Percentiles rank a stretch among this genome's conserved stretches.
Evolutionary conservation across 2,113 vertebrate genomes (phyloP).

Genomic region (Petrocephalus microphthalmus): DNA sequence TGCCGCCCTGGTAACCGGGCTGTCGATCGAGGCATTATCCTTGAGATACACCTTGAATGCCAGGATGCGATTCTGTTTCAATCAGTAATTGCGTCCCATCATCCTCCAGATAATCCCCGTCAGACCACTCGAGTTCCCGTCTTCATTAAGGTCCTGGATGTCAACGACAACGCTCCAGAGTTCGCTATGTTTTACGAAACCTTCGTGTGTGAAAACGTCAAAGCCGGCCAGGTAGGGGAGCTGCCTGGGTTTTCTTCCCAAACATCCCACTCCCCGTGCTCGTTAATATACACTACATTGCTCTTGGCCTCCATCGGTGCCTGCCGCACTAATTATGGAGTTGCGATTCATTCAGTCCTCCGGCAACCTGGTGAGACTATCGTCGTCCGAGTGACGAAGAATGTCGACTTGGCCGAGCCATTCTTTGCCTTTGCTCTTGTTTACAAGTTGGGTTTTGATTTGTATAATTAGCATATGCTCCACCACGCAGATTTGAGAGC

Average conservation of each 20-base stretch:
- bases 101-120: slow-evolving; percentile 74
- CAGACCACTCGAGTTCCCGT: slow-evolving; percentile 82
- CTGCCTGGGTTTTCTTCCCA: not conserved
- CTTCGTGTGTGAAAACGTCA: slow-evolving; percentile 94
- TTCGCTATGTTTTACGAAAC: slow-evolving; percentile 94
- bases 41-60: not conserved
- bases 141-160: slow-evolving; percentile 86
- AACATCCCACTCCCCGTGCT: not conserved
- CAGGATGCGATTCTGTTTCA: not conserved
- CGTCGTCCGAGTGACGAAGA: not conserved
- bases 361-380: not conserved
- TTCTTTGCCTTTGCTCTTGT: not conserved
- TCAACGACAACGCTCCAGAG: slow-evolving; percentile 91
- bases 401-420: not conserved
- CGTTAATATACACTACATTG: not conserved
- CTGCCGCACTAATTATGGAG: not conserved
- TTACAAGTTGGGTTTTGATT: not conserved
- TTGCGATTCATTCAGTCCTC: not conserved
- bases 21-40: not conserved
- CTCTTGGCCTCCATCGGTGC: not conserved
- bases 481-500: not conserved
- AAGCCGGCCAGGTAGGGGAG: slow-evolving; percentile 80
- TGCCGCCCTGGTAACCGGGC: not conserved
- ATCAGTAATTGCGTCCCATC: slow-evolving; percentile 7
- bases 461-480: not conserved